Evolutionary conservation across 1,140 invertebrate species (phyloP), one percentile per base, ranked within the genome.

Genomic region (Octopus bimaculoides): DNA sequence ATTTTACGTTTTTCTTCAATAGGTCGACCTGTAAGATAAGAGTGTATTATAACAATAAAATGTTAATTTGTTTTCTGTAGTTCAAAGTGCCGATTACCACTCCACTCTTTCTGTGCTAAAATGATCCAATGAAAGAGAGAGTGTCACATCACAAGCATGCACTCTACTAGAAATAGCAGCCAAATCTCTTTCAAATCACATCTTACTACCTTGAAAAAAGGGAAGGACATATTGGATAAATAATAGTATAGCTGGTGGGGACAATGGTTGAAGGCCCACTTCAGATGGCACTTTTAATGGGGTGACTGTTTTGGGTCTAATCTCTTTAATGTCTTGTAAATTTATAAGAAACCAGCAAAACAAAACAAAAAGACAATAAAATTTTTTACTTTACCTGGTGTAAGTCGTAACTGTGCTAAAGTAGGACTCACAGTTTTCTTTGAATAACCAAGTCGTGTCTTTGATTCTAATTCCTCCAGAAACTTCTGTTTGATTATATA

Each of bases 1-100:
- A 86, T 61, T 54, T 83, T 78, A 81, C 86, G 85, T 61, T 85
- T 87, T 56, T 87, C 86, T 80, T 86, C 86, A 26, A 87, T 71
- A 26, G 81, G 77, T 76, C 79, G 81, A 55, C 83, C 86, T 87
- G 83, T 10, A 12, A 55, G 77, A 78, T 14, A 77, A 6, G 52
- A 52, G 10, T 8, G 41, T 52, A 77, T 54, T 7, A 20, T 54
- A 12, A n/a, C 17, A 12, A 61, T 52, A 41, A 20, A 54, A 52
- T 76, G n/a, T 54, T 56, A 14, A 14, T 20, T 56, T 20, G 20
- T 54, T 53, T 54, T n/a, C 41, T 52, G 17, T 52, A 9, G 12
- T 17, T 12, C 17, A 52, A 74, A 2, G 71, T 17, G 0, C 52
- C 1, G 5, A 61, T 41, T 14, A 52, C 73, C 41, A 75, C 12